Evolutionary conservation across 2,888 invertebrate genomes (phyloP).

Genomic region (Hylaea fasciaria): DNA sequence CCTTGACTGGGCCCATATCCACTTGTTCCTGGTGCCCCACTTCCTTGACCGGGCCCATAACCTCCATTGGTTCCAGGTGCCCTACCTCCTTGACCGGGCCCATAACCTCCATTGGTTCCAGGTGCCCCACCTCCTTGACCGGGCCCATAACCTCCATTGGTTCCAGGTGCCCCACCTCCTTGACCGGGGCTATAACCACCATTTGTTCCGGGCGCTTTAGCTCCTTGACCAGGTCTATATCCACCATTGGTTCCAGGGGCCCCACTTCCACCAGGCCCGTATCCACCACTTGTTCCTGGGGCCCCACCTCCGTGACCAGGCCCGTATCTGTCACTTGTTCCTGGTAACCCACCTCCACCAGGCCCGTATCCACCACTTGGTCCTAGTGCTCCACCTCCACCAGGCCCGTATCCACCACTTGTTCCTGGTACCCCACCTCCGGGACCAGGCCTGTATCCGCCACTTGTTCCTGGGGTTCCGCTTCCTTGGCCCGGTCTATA

Average conservation of each 20-base stretch:
- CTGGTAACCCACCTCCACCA: conserved; percentile 23
- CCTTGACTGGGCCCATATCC: conserved; percentile 18
- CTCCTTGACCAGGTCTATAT: conserved; percentile 18
- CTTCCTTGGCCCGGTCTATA: conserved; percentile 25
- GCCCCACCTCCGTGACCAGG: conserved; percentile 5
- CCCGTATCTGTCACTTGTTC: conserved; percentile 3
- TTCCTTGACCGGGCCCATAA: conserved; percentile 37
- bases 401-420: conserved; percentile 27
- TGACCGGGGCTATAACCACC: conserved; percentile 15
- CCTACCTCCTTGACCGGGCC: conserved; percentile 35
- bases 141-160: conserved; percentile 28
- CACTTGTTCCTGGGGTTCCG: conserved; percentile 9
- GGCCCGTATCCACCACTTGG: conserved; percentile 32
- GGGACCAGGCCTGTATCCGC: conserved; percentile 23
- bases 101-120: conserved; percentile 28
- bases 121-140: conserved; percentile 26
- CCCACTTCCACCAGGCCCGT: conserved; percentile 11
- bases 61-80: conserved; percentile 33
- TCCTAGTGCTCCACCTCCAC: conserved; percentile 31
- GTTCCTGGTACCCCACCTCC: conserved; percentile 22
- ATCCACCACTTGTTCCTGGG: conserved; percentile 25
- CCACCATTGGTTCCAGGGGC: conserved; percentile 9
- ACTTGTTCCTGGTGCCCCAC: conserved; percentile 1
- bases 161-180: conserved; percentile 24
- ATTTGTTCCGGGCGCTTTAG: conserved; percentile 3